A percentile compares a stretch with the other conserved stretches of the same genome.
Evolutionary conservation across 2,797 vertebrate genomes (phyloP).

Genomic region (Pipistrellus pygmaeus): DNA sequence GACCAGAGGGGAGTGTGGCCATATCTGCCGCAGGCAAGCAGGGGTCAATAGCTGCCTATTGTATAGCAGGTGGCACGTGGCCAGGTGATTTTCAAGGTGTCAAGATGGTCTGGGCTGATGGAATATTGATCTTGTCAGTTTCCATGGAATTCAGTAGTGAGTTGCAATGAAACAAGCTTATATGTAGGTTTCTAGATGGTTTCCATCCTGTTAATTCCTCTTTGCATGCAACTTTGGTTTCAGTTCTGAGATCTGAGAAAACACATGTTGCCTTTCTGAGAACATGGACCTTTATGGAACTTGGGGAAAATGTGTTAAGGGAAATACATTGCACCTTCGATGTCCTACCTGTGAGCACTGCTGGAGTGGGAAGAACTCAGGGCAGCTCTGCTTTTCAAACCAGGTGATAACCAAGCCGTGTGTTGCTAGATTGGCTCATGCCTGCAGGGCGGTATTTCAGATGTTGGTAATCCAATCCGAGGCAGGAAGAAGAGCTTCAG

Average conservation of each 20-base stretch:
- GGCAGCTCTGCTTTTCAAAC: not conserved
- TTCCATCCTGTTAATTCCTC: conserved; percentile 65
- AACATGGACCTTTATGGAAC: conserved; percentile 35
- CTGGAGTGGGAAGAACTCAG: not conserved
- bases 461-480: not conserved
- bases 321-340: not conserved
- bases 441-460: not conserved
- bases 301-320: not conserved
- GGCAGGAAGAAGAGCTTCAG: conserved; percentile 25
- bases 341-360: not conserved
- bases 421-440: not conserved
- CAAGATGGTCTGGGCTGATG: conserved; percentile 2
- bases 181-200: conserved; percentile 40
- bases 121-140: conserved; percentile 60
- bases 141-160: conserved; percentile 61
- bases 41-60: not conserved
- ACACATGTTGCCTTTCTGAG: not conserved
- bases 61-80: not conserved
- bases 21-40: not conserved
- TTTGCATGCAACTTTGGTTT: not conserved
- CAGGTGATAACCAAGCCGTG: not conserved
- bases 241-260: conserved; percentile 23
- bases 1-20: not conserved
- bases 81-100: not conserved
- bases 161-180: conserved; percentile 27